Percentiles rank a stretch among this genome's conserved stretches.
Evolutionary conservation across 2,797 vertebrate species (phyloP).

Genomic region (Podarcis lilfordi): DNA sequence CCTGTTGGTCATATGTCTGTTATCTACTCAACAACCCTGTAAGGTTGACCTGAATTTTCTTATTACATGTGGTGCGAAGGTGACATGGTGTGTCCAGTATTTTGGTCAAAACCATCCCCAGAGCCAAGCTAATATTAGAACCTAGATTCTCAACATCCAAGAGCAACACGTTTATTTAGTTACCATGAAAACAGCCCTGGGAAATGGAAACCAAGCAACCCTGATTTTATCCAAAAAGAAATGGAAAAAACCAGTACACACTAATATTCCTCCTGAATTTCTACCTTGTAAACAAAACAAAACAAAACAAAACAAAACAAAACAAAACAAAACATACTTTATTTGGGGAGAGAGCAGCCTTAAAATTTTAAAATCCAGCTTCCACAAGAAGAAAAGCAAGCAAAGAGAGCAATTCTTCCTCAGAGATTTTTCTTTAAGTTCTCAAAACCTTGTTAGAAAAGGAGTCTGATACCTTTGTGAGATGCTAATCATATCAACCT

Average conservation of each 20-base stretch:
- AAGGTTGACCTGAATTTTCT: not conserved
- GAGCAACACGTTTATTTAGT: slow-evolving; percentile 18
- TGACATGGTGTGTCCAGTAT: not conserved
- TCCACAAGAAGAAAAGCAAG: slow-evolving; percentile 8
- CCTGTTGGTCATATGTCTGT: not conserved
- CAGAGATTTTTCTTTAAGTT: slow-evolving; percentile 5
- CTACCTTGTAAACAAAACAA: slow-evolving; percentile 16
- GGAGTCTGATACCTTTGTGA: slow-evolving; percentile 9
- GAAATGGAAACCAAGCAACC: slow-evolving; percentile 5
- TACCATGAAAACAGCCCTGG: not conserved
- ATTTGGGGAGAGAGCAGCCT: not conserved
- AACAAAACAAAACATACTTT: not conserved
- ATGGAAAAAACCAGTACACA: not conserved
- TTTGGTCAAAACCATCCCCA: not conserved
- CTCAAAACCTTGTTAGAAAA: not conserved
- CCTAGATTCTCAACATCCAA: not conserved
- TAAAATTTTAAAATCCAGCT: slow-evolving; percentile 5
- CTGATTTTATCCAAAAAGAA: slow-evolving; percentile 26
- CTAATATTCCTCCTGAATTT: not conserved
- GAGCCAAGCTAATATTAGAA: not conserved
- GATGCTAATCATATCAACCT: slow-evolving; percentile 18
- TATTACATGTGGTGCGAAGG: not conserved
- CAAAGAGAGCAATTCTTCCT: not conserved
- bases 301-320: slow-evolving; percentile 29
- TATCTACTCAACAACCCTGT: not conserved